Evolutionary conservation across 1,140 invertebrate species (phyloP), one percentile per base, ranked within the genome.

Genomic region (Aphelenchoides fujianensis): DNA sequence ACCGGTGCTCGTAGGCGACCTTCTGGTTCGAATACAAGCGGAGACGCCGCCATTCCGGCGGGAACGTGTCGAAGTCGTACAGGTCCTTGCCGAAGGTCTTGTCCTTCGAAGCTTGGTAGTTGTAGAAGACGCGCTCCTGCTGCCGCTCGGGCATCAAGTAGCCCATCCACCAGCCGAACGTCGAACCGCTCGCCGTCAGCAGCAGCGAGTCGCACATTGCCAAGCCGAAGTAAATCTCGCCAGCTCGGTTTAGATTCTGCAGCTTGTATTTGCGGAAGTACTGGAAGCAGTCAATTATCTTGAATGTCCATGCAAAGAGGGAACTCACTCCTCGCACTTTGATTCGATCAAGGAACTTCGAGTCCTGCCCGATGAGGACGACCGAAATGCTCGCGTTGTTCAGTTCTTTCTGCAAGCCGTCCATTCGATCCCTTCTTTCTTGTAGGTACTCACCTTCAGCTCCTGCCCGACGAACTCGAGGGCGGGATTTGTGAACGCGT

Each of bases 1-100:
- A 61, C n/a, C 59, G 59, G n/a, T 61, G n/a, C 59, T 61, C 59
- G n/a, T 19, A n/a, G n/a, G 36, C 59, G n/a, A 61, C 30, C 59
- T n/a, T 61, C 2, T 31, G 27, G 2, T 2, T 2, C 16, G n/a
- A 19, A 16, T 19, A 30, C 1, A 61, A 34, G n/a, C 59, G 1
- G 19, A 61, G 36, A 2, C 59, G 59, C 2, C 1, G 31, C 59
- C 59, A 61, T 61, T 61, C 59, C n/a, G 59, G 27, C 59, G 59
- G 59, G 2, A 30, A 61, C 19, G 59, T n/a, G 2, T 61, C 59
- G 27, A 61, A 61, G 2, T 61, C 59, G 59, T 19, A 61, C 27
- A 2, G 59, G 36, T 61, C 59, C 2, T 31, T 52, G n/a, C 59
- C n/a, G 31, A 19, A n/a, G n/a, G n/a, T 61, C n/a, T n/a, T 31